Evolutionary conservation across 2,797 vertebrate species (phyloP).

Genomic region (Dermochelys coriacea): DNA sequence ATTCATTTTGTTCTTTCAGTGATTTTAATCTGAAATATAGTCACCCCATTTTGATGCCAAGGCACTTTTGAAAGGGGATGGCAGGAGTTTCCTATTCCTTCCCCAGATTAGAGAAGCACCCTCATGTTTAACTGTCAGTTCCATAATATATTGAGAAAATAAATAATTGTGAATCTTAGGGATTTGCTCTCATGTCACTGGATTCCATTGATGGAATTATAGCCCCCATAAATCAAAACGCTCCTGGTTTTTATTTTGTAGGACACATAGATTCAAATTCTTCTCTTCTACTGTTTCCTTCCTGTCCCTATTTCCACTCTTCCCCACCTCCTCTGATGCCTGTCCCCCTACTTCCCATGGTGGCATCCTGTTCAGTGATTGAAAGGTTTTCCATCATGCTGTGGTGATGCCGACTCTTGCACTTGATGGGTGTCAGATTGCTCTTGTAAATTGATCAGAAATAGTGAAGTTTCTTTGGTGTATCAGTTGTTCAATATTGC

Average conservation of each 20-base stretch:
- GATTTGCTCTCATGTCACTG: background rate
- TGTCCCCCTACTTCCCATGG: background rate
- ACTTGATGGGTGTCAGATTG: conserved; percentile 3
- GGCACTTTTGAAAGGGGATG: conserved; percentile 38
- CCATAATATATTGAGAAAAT: conserved; percentile 27
- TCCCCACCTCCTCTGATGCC: background rate
- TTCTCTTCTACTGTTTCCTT: background rate
- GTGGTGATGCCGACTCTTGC: background rate
- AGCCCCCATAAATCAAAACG: background rate
- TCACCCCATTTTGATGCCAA: background rate
- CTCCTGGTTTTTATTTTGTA: conserved; percentile 19
- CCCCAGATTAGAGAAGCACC: conserved; percentile 21
- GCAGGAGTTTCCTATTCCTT: conserved; percentile 40
- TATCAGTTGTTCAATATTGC: background rate
- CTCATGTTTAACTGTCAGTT: conserved; percentile 44
- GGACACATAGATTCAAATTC: background rate
- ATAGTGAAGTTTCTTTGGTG: conserved; percentile 32
- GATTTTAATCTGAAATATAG: conserved; percentile 26
- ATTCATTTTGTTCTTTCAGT: conserved; percentile 34
- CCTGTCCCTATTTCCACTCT: background rate
- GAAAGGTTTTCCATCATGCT: background rate
- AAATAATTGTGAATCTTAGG: conserved; percentile 42
- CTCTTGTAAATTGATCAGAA: conserved; percentile 34
- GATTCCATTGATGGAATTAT: conserved; percentile 5
- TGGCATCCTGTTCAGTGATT: background rate